Base-by-base conservation (phyloP, 2,888 invertebrate genomes). In the Cremastobaeus sp. region DNA sequence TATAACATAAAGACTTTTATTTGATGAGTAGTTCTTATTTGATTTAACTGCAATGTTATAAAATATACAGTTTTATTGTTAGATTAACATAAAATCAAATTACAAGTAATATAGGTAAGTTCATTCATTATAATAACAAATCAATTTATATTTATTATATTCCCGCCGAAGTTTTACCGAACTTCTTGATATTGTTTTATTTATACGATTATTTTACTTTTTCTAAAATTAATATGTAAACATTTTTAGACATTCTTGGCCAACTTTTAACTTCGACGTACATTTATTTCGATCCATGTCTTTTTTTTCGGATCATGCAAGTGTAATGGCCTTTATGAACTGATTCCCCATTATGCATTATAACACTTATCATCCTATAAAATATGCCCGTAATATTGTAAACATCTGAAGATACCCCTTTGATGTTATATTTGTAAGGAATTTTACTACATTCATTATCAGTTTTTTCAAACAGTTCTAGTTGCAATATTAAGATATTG, bases 321-420 rank as follows among this genome's bases (percentile, higher is more conserved):
- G 32, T 48, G 18, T 32, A 48, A 32, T 48, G 48, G 11, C 48
- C 48, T n/a, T 48, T 18, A 1, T 30, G 6, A n/a, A 48, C 17
- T 1, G 32, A 30, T n/a, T 48, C 21, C 12, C 48, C 32, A 14
- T 48, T 30, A 18, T 32, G 32, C 4, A 48, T 32, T 48, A 48
- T 48, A 2, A 32, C 48, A 48, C 17, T 32, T 11, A n/a, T 5
- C 30, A 48, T 32, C 9, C 11, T 48, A 18, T 14, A 48, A 32
- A 32, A 32, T 11, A n/a, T 20, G 11, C 14, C 11, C 11, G n/a
- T 1, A 17, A 48, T 32, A n/a, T 48, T 48, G 32, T 48, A 48
- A n/a, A 12, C 32, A 32, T 8, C 11, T 3, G 32, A 11, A 18
- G 48, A 48, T 6, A 48, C 18, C 32, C 32, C 48, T 48, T 48